Evolutionary conservation across 1,140 invertebrate species (phyloP), one percentile per base, ranked within the genome.

Genomic region (Pseudoatta argentina): DNA sequence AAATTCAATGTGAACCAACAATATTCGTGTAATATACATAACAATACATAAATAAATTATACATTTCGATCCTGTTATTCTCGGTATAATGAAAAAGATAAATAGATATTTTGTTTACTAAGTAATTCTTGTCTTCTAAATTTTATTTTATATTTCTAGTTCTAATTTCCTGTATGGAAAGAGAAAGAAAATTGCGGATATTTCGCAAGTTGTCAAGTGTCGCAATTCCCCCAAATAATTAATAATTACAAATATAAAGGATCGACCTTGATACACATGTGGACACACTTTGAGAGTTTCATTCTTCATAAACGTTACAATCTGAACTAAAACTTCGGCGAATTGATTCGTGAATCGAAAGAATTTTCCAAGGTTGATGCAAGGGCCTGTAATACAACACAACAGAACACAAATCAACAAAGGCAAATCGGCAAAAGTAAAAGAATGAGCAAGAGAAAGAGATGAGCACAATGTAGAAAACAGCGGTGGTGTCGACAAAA

Each of bases 401-500:
- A 39, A n/a, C 16, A 14, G 30, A 14, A 18, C 10, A 10, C 39
- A 67, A 48, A 39, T 67, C 12, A 21, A 12, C 30, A 67, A 69
- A 44, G n/a, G 1, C 10, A 44, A 79, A 69, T 21, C 27, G 7
- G 4, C 34, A 53, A 39, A 2, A 30, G 12, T 6, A 53, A 66
- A 75, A 30, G 39, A 21, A n/a, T 21, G 14, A 55, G 6, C 3
- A 30, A 69, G 14, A 55, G n/a, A 79, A 48, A 61, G 24, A 73
- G 21, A 61, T 82, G n/a, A 44, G 21, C 53, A 34, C 67, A 73
- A 73, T 61, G 18, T 75, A 75, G 69, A 73, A 83, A 82, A 73
- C 69, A 73, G 55, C 55, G 51, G 27, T 75, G 39, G 48, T 44
- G 27, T 61, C 79, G 79, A 83, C 69, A 83, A 83, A 83, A 83